Base-by-base conservation (phyloP, 2,888 invertebrate species). In the Orthosia cruda region DNA sequence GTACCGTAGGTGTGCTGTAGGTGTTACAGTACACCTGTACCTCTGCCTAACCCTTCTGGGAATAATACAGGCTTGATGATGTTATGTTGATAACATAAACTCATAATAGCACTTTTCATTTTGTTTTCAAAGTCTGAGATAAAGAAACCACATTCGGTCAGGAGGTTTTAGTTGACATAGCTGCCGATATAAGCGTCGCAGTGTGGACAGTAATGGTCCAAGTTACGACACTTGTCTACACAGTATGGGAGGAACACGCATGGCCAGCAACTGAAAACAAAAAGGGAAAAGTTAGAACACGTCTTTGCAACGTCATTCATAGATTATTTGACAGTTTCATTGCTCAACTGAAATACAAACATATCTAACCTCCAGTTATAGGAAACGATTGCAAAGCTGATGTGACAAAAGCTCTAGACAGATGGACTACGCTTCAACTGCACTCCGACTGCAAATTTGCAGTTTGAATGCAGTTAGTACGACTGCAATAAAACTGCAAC, bases 231-330 rank as follows among this genome's bases (percentile, higher is more conserved):
- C 23, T 96, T 94, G 65, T 97, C 94, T 91, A 96, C 93, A 85
- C 97, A 97, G 84, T 97, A 97, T 0, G 97, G 97, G 23, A 97
- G 69, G 76, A 96, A 95, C 9, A 96, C 96, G 75, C 97, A 97
- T 4, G 73, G 73, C 26, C 49, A 74, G 50, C 49, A 57, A 64
- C 73, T 74, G 74, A 55, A 74, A 74, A 66, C 16, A 15, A 2
- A 49, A 40, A 45, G 47, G 5, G 4, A 5, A 26, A 45, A 4
- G 15, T 71, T 45, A 18, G 1, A 11, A 68, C 18, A 20, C 26
- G 20, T 54, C 11, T 32, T 54, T 54, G 13, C 12, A 20, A 54
- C 3, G 54, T 9, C 54, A 54, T 50, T 16, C 49, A 50, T 50
- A 18, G 15, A 5, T 5, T 23, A 12, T 23, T 57, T 9, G 26